Conservation (phyloP, 1,140 invertebrate species). For the Hormaphis cornu region DNA sequence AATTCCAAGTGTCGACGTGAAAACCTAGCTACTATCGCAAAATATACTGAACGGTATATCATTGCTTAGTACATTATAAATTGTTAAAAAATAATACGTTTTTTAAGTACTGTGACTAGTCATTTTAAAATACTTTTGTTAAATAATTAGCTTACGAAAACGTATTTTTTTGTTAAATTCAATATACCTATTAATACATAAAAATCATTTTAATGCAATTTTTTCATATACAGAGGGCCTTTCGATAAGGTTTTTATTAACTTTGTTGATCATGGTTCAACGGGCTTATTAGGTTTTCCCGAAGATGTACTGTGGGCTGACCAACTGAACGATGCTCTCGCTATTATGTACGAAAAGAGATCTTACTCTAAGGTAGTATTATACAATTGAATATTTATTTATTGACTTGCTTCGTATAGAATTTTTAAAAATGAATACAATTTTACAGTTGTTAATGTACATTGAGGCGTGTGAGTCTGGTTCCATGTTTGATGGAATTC, state of each 20-base stretch:
- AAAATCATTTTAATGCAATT: neutral
- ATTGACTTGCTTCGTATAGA: too few relatives aligned
- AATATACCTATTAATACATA: neutral
- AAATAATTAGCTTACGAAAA: too few relatives aligned
- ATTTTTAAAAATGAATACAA: too few relatives aligned
- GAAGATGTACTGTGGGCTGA: slow-evolving; percentile 38
- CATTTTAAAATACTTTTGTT: too few relatives aligned
- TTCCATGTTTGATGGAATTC: slow-evolving; percentile 54
- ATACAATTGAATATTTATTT: too few relatives aligned
- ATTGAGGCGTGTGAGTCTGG: slow-evolving; percentile 59
- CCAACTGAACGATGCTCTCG: slow-evolving; percentile 41
- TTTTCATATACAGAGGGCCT: slow-evolving; percentile 43
- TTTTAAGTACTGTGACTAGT: too few relatives aligned
- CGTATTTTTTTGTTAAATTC: too few relatives aligned
- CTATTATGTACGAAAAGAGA: slow-evolving; percentile 44
- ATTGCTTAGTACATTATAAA: too few relatives aligned
- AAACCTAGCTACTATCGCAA: too few relatives aligned
- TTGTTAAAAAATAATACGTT: too few relatives aligned
- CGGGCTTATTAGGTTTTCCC: slow-evolving; percentile 52
- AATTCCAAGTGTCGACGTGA: too few relatives aligned
- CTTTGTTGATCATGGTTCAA: slow-evolving; percentile 55
- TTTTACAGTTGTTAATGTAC: slow-evolving; percentile 51
- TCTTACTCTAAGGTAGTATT: slow-evolving; percentile 36
- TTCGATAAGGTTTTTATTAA: slow-evolving; percentile 55
- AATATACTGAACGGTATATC: too few relatives aligned